Conservation (phyloP, 2,888 invertebrate species). For the Heliothis peltigera region DNA sequence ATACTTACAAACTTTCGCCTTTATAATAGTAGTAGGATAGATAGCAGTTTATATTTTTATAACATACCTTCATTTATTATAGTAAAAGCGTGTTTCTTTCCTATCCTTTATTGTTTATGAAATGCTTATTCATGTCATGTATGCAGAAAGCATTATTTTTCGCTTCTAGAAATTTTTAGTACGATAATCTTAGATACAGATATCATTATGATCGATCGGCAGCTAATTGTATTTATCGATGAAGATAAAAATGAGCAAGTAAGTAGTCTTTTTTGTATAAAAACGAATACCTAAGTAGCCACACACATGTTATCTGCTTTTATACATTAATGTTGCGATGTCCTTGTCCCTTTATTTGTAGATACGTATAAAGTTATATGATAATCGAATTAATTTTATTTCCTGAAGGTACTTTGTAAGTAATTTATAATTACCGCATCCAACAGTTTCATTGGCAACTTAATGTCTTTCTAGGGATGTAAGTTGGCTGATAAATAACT, state of each 20-base stretch:
- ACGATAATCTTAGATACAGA: slow-evolving; percentile 35
- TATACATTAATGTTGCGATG: slow-evolving; percentile 24
- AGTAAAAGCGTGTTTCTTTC: too few species aligned
- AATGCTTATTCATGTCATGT: background rate
- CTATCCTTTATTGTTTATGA: background rate
- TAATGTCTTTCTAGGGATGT: too few species aligned
- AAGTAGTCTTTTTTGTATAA: slow-evolving; percentile 38
- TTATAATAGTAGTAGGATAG: too few species aligned
- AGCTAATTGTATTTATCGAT: slow-evolving; percentile 45
- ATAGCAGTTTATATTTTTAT: too few species aligned
- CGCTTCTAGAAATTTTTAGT: slow-evolving; percentile 31
- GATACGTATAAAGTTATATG: slow-evolving; percentile 24
- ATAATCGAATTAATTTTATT: slow-evolving; percentile 2
- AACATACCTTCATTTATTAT: too few species aligned
- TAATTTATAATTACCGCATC: too few species aligned
- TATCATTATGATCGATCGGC: slow-evolving; percentile 52
- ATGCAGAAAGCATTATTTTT: slow-evolving; percentile 7
- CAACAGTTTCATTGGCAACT: too few species aligned
- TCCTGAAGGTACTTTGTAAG: too few species aligned
- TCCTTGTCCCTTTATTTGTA: slow-evolving; percentile 34
- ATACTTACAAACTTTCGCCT: too few species aligned
- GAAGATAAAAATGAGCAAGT: slow-evolving; percentile 15
- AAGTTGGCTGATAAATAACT: too few species aligned
- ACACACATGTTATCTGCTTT: slow-evolving; percentile 17
- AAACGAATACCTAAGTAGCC: slow-evolving; percentile 13